A percentile compares a stretch with the other conserved stretches of the same genome.
Conservation (phyloP, 2,888 invertebrate genomes). For the Xestia sexstrigata region DNA sequence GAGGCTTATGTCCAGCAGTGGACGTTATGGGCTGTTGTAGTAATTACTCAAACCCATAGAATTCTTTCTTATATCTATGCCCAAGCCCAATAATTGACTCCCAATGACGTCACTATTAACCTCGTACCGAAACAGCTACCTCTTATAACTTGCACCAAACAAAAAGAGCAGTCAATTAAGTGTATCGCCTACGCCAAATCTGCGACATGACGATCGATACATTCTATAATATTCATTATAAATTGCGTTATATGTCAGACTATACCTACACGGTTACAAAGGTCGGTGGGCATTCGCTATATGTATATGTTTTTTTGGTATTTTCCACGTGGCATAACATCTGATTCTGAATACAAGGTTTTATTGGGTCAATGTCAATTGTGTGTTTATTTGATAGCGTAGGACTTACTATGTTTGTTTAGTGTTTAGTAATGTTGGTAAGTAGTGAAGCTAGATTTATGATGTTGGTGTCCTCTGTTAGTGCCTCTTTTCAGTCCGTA, state of each 20-base stretch:
- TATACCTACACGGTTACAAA: slow-evolving; percentile 74
- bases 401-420: slow-evolving; percentile 32
- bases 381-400: slow-evolving; percentile 25
- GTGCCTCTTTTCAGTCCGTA: neutral
- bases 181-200: slow-evolving; percentile 73
- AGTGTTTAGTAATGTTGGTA: slow-evolving; percentile 15
- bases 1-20: no score
- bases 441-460: neutral
- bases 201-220: slow-evolving; percentile 72
- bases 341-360: slow-evolving; percentile 40
- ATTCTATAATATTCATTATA: slow-evolving; percentile 75
- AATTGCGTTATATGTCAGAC: slow-evolving; percentile 77
- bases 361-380: slow-evolving; percentile 62
- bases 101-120: slow-evolving; percentile 13
- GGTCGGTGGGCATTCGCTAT: slow-evolving; percentile 57
- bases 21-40: no score
- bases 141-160: slow-evolving; percentile 60
- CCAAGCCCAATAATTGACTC: neutral
- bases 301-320: slow-evolving; percentile 51
- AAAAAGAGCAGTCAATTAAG: slow-evolving; percentile 74
- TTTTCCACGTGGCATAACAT: slow-evolving; percentile 52
- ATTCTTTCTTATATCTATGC: neutral
- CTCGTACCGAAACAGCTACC: slow-evolving; percentile 17
- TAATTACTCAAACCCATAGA: neutral
- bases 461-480: neutral